Evolutionary conservation across 2,113 vertebrate genomes (phyloP), one percentile per base, ranked within the genome.

Genomic region (Silurus meridionalis): DNA sequence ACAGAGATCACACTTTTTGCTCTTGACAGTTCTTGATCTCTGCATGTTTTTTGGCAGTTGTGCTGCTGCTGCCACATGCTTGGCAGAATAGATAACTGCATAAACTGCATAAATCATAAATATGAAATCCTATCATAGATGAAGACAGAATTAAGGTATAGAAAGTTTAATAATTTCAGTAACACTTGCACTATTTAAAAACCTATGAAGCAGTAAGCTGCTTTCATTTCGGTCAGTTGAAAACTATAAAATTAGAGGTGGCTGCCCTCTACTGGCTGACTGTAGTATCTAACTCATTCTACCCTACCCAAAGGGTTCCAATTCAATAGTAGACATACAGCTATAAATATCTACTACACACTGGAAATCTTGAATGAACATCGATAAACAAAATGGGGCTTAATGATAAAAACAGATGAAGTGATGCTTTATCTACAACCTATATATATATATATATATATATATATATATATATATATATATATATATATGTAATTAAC

Each of bases 191-290:
- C 15, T 21, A 13, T 46, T 71, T 10, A 74, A 48, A 28, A 28
- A 8, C 13, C 48, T 72, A 17, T 19, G 14, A 72, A 19, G 13
- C 13, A 14, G 2, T 15, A 55, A 25, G 37, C 17, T 75, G 72
- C 48, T 25, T 55, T 19, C 25, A 9, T 75, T 82, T 71, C 6
- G 21, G 55, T 71, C 21, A 71, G 1, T 25, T 7, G 17, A 28
- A 55, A 50, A 66, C n/a, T 15, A 3, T 61, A 80, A 78, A 53
- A 11, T 80, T 57, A 7, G 50, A 66, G 21, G 19, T 57, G 13
- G 23, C 17, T 83, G 81, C 81, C 87, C 74, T 80, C 87, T 88
- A n/a, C 52, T 81, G 85, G 88, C 23, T 71, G 21, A 63, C 48
- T 6, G 17, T 17, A 15, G 63, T 57, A 85, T 58, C 69, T 7